These are phyloP conservation scores for Hemiprocne comata DNA, from an alignment of 2,113 vertebrate species.

Conservation along the genomic window DNA sequence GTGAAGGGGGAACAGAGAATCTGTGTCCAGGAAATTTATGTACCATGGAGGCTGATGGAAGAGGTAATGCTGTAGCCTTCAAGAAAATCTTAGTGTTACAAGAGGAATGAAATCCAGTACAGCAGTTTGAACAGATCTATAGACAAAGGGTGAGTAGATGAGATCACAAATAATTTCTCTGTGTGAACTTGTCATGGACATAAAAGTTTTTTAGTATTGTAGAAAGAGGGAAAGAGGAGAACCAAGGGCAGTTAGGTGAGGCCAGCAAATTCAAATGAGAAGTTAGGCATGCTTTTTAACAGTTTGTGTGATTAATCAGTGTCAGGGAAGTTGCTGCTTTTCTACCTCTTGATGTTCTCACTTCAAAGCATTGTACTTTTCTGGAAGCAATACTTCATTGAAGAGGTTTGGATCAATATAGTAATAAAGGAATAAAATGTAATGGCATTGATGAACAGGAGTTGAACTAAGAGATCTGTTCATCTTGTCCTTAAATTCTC, in stretches of 20 bases:
- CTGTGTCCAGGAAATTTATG: background rate
- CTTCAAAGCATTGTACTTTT: background rate
- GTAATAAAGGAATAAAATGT: background rate
- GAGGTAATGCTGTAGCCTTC: background rate
- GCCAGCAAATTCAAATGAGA: background rate
- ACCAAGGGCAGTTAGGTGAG: background rate
- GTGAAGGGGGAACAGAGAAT: background rate
- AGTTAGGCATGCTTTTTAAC: background rate
- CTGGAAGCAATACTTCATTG: background rate
- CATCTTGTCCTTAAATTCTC: background rate
- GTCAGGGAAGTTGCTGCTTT: background rate
- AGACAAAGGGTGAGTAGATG: background rate
- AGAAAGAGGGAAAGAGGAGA: background rate
- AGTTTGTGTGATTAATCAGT: background rate
- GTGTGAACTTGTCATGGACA: background rate
- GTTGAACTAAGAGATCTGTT: background rate
- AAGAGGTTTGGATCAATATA: background rate
- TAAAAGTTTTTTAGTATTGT: background rate
- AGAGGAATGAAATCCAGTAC: background rate
- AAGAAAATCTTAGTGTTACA: background rate
- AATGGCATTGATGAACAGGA: background rate
- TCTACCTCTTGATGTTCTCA: background rate
- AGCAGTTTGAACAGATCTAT: background rate
- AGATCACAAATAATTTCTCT: background rate
- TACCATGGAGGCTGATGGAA: background rate